Evolutionary conservation across 2,113 vertebrate genomes (phyloP).

Genomic region (Pholis gunnellus): DNA sequence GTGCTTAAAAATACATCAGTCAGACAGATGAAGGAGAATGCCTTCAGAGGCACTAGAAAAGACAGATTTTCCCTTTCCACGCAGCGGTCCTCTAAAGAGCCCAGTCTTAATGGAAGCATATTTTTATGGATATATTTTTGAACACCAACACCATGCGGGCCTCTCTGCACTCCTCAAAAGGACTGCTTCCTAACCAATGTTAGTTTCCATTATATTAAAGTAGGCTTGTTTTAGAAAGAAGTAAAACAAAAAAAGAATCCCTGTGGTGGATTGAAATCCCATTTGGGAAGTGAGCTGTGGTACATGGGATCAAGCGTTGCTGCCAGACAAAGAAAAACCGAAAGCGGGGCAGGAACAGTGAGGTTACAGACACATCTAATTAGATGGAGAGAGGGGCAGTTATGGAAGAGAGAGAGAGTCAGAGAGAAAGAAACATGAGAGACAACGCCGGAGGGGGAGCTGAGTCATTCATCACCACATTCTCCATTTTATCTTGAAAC

Average conservation of each 20-base stretch:
- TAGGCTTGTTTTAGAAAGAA: constrained; percentile 37
- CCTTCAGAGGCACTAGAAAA: constrained; percentile 53
- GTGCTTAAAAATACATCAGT: constrained; percentile 72
- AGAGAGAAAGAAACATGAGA: constrained; percentile 23
- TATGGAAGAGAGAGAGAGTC: constrained; percentile 18
- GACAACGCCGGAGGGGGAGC: constrained; percentile 33
- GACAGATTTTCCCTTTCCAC: constrained; percentile 64
- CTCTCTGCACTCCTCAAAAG: constrained; percentile 32
- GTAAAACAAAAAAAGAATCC: constrained; percentile 25
- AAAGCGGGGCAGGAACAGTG: constrained; percentile 60
- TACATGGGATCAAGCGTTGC: constrained; percentile 61
- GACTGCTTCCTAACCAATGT: constrained; percentile 29
- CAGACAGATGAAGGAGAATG: constrained; percentile 54
- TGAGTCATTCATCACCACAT: constrained; percentile 52
- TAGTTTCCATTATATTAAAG: constrained; percentile 48
- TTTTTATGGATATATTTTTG: constrained; percentile 38
- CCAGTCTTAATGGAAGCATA: constrained; percentile 40
- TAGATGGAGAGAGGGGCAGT: constrained; percentile 64
- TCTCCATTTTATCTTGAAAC: constrained; percentile 44
- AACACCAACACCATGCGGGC: constrained; percentile 31
- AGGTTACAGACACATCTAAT: constrained; percentile 77
- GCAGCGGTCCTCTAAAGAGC: constrained; percentile 52
- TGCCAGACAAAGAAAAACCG: constrained; percentile 65
- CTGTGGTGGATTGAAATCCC: constrained; percentile 69
- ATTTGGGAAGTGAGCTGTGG: constrained; percentile 57